Conservation (phyloP, 2,113 vertebrate species). For the Meriones unguiculatus region DNA sequence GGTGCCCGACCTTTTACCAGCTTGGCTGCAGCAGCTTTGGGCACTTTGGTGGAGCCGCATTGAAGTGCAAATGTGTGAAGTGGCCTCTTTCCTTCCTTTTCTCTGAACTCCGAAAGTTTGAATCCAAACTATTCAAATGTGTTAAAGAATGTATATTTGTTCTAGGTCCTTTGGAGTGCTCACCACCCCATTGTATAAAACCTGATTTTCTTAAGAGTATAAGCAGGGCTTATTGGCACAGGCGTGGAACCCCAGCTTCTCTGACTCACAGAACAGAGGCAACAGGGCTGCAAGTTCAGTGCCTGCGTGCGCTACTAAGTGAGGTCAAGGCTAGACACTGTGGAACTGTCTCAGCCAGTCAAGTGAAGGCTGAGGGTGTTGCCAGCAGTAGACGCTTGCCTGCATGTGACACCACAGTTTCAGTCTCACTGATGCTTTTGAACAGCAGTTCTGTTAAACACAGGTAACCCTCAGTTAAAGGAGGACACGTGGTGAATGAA, state of each 20-base stretch:
- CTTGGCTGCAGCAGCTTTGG: background rate
- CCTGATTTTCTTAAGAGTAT: conserved; percentile 1
- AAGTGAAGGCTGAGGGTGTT: background rate
- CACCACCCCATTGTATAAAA: background rate
- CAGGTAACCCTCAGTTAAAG: conserved; percentile 13
- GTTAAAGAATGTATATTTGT: background rate
- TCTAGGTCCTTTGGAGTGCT: conserved; percentile 14
- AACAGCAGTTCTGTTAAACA: conserved; percentile 32
- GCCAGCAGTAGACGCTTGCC: background rate
- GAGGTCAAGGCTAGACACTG: background rate
- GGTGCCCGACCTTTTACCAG: background rate
- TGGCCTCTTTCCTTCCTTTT: conserved; percentile 37
- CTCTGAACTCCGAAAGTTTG: conserved; percentile 10
- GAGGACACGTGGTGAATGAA: conserved; percentile 5
- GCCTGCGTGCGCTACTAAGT: background rate
- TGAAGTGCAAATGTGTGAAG: background rate
- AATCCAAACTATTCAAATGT: conserved; percentile 4
- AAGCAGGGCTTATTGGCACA: background rate
- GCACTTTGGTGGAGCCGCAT: background rate
- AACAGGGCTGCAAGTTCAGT: background rate
- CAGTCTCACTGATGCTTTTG: background rate
- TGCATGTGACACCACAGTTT: background rate
- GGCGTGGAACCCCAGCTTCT: background rate
- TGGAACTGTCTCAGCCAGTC: background rate
- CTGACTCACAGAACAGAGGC: background rate